Conservation (phyloP, 2,113 vertebrate genomes). For the Oreochromis spilurus region DNA sequence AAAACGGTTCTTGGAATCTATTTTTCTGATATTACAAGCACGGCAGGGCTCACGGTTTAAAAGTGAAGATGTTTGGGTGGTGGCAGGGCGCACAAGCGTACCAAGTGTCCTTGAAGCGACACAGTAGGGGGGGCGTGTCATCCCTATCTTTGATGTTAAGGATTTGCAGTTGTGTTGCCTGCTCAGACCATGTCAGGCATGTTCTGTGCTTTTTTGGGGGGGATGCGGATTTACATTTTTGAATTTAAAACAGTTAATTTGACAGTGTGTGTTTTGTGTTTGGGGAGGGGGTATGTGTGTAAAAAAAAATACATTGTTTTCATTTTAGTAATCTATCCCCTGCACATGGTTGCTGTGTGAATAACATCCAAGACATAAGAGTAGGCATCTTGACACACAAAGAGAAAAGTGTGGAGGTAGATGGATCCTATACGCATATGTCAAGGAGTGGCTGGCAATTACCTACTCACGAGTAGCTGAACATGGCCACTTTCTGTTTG, state of each 20-base stretch:
- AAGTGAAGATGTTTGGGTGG: background rate
- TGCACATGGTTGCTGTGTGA: background rate
- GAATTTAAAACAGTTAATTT: background rate
- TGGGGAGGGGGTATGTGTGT: background rate
- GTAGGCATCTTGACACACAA: background rate
- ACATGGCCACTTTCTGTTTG: conserved; percentile 1
- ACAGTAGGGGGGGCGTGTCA: background rate
- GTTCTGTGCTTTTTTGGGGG: background rate
- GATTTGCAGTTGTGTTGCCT: conserved; percentile 5
- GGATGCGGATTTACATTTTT: background rate
- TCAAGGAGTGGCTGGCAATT: background rate
- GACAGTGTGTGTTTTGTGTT: background rate
- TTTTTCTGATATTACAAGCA: background rate
- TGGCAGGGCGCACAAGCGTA: background rate
- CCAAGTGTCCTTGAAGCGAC: conserved; percentile 15
- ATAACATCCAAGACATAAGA: background rate
- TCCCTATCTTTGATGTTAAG: conserved; percentile 34
- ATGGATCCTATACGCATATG: background rate
- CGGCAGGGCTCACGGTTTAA: background rate
- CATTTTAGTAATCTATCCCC: background rate
- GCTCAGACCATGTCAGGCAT: background rate
- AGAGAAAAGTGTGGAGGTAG: background rate
- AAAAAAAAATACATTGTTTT: background rate
- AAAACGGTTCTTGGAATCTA: background rate
- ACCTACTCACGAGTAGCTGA: background rate